Evolutionary conservation across 2,113 vertebrate species (phyloP), one percentile per base, ranked within the genome.

Genomic region (Phycodurus eques): DNA sequence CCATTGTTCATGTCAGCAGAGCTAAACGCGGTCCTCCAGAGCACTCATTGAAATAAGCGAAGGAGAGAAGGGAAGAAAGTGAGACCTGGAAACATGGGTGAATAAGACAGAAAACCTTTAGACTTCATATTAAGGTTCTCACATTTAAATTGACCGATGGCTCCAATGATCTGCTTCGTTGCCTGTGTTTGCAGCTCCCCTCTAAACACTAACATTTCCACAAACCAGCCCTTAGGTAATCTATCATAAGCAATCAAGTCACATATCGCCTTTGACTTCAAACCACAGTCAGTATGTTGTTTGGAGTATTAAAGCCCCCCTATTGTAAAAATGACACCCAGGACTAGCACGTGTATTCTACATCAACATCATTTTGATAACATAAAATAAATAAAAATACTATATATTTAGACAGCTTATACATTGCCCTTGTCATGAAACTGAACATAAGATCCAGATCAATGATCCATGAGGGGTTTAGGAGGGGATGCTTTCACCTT

Each of bases 1-100:
- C 84, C 79, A 88, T 88, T 85, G 91, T 90, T 91, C 77, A 85
- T 85, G 82, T 84, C 87, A 74, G 84, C 74, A 66, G 70, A 75
- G 69, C 78, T 87, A 83, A 84, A 79, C 77, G 76, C 66, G 75
- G 78, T 71, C 69, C 75, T 56, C 31, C 70, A 66, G 65, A 70
- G 70, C 60, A 64, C 43, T 62, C 66, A n/a, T 2, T 46, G 61
- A 57, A 46, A 60, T 19, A n/a, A 47, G 19, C 22, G 19, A 19
- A 46, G 60, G 63, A 67, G 42, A 70, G 33, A 9, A 27, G 71
- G 51, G 14, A 22, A 31, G 2, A 42, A 43, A 66, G 63, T 61
- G 17, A 68, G 73, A 39, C 39, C 54, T 46, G 13, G 64, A 14
- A 73, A 56, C 39, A 14, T 42, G 53, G 42, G 2, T 74, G 61